These are phyloP conservation scores for Cydia amplana DNA, from an alignment of 1,140 invertebrate genomes.

Conservation along the genomic window DNA sequence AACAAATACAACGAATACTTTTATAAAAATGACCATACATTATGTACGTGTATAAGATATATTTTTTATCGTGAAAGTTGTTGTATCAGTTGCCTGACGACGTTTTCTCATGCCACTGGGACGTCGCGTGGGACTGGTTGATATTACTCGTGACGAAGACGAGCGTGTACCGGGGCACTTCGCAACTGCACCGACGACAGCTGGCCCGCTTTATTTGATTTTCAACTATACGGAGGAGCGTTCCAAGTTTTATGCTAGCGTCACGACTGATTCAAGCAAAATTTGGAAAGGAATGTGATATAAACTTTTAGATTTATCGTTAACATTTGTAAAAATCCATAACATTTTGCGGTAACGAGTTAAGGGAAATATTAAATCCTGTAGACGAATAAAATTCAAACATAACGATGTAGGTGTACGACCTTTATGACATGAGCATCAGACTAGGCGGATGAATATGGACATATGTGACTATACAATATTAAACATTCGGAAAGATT, in stretches of 20 bases:
- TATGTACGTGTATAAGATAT: not conserved
- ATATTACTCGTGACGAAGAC: slow-evolving; percentile 57
- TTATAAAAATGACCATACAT: no score
- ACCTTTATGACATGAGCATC: not conserved
- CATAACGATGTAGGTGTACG: not conserved
- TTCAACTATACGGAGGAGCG: slow-evolving; percentile 50
- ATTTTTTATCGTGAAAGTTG: not conserved
- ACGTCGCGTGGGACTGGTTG: slow-evolving; percentile 41
- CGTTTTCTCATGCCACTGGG: slow-evolving; percentile 45
- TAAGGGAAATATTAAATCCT: not conserved
- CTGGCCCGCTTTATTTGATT: slow-evolving; percentile 67
- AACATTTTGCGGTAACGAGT: not conserved
- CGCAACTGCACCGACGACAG: slow-evolving; percentile 58
- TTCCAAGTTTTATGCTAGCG: slow-evolving; percentile 49
- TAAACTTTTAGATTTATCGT: slow-evolving; percentile 40
- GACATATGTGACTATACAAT: no score
- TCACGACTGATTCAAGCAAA: slow-evolving; percentile 38
- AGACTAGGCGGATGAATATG: no score
- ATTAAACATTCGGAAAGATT: no score
- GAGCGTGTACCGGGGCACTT: slow-evolving; percentile 51
- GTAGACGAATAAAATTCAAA: not conserved
- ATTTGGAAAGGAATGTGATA: slow-evolving; percentile 44
- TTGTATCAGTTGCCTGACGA: slow-evolving; percentile 21
- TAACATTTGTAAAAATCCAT: slow-evolving; percentile 26
- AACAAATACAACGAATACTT: no score